Evolutionary conservation across 2,797 vertebrate genomes (phyloP).

Genomic region (Notolabrus celidotus): DNA sequence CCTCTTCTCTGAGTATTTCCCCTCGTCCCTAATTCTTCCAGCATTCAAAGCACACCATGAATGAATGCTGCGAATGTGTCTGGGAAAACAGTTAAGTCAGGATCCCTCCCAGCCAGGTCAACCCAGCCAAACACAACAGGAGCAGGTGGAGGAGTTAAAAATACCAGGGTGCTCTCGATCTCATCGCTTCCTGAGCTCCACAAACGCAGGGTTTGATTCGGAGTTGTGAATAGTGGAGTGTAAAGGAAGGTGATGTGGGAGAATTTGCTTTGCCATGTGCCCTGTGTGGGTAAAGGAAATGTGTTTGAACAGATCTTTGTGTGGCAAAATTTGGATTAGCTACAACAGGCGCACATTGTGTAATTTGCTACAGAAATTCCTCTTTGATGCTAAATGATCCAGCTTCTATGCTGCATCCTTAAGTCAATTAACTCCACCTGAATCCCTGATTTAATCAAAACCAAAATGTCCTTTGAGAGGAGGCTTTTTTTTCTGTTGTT

Average conservation of each 20-base stretch:
- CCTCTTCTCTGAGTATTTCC: neutral
- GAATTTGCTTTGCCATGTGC: no score
- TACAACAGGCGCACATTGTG: neutral
- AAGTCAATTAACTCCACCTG: neutral
- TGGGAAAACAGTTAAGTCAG: conserved; percentile 44
- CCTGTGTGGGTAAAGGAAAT: neutral
- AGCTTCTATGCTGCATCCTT: neutral
- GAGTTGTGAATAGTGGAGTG: neutral
- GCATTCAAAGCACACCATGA: conserved; percentile 61
- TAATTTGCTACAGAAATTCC: conserved; percentile 3
- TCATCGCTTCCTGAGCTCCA: conserved; percentile 31
- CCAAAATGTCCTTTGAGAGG: neutral
- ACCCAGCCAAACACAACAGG: conserved; percentile 59
- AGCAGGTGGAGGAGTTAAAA: conserved; percentile 67
- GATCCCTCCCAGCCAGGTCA: conserved; percentile 12
- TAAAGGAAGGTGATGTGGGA: neutral
- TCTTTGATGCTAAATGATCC: neutral
- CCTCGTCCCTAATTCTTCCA: conserved; percentile 8
- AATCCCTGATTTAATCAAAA: neutral
- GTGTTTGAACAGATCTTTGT: neutral
- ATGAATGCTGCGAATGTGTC: conserved; percentile 67
- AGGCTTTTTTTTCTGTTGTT: neutral
- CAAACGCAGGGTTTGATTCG: conserved; percentile 3
- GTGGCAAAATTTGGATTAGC: neutral
- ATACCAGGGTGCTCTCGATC: conserved; percentile 42